A percentile compares a stretch with the other conserved stretches of the same genome.
Conservation (phyloP, 2,888 invertebrate species). For the Xestobium rufovillosum region DNA sequence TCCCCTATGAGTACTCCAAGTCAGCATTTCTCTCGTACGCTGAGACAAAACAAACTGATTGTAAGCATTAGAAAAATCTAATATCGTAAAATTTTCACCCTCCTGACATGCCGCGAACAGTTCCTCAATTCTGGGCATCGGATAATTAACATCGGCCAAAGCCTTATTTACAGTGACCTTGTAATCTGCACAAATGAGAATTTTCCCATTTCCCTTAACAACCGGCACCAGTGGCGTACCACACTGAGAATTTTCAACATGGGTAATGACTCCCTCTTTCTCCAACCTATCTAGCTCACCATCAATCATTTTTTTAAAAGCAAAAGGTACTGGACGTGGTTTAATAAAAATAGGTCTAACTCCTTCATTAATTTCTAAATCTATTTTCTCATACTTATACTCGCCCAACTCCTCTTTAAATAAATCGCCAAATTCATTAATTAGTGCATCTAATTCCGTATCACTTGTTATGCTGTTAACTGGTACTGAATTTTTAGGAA, state of each 20-base stretch:
- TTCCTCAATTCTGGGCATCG: conserved; percentile 5
- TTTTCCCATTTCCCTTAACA: conserved; percentile 2
- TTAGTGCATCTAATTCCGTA: too few species aligned
- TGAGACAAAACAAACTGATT: not conserved
- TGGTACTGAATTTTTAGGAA: too few species aligned
- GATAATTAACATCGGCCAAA: not conserved
- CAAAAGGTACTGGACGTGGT: too few species aligned
- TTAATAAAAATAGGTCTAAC: conserved; percentile 11
- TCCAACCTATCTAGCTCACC: conserved; percentile 13
- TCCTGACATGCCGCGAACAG: conserved; percentile 4
- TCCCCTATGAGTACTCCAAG: conserved; percentile 2
- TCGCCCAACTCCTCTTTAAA: conserved; percentile 13
- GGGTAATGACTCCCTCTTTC: conserved; percentile 11
- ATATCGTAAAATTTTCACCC: not conserved
- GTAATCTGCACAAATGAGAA: not conserved
- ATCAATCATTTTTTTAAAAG: too few species aligned
- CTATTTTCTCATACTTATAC: conserved; percentile 10
- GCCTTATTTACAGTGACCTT: not conserved
- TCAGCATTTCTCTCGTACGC: not conserved
- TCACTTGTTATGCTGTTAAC: too few species aligned
- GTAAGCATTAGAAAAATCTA: conserved; percentile 1
- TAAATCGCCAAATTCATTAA: too few species aligned
- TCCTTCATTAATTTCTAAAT: conserved; percentile 9
- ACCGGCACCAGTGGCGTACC: conserved; percentile 24
- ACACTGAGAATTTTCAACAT: conserved; percentile 16